These are phyloP conservation scores for Axea sp. DNA, from an alignment of 2,888 invertebrate species.

Conservation along the genomic window DNA sequence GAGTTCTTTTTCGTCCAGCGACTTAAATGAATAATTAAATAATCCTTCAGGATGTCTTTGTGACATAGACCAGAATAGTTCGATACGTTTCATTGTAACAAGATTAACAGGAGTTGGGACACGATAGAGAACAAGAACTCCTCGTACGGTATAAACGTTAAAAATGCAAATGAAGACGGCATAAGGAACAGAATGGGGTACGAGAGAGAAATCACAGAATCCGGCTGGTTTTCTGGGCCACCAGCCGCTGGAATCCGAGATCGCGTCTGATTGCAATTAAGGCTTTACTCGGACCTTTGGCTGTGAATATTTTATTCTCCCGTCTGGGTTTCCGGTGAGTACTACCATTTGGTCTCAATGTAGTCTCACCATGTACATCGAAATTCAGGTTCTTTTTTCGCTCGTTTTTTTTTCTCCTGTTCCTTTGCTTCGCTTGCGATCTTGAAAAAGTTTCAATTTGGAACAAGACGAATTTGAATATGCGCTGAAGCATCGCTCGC, in stretches of 20 bases:
- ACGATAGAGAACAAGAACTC: conserved; percentile 65
- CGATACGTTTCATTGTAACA: conserved; percentile 79
- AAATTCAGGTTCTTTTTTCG: conserved; percentile 8
- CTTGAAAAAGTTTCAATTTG: conserved; percentile 73
- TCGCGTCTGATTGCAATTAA: conserved; percentile 80
- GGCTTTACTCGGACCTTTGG: conserved; percentile 74
- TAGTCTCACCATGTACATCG: conserved; percentile 58
- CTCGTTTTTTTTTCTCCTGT: conserved; percentile 9
- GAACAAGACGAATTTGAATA: conserved; percentile 78
- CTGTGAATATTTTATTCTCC: conserved; percentile 78
- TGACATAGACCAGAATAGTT: conserved; percentile 75
- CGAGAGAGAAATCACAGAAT: conserved; percentile 39
- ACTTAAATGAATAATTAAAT: conserved; percentile 78
- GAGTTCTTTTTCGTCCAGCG: no score
- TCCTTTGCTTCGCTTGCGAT: conserved; percentile 31
- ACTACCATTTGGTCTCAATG: conserved; percentile 38
- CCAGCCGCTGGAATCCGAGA: conserved; percentile 79
- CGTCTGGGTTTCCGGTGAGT: conserved; percentile 40
- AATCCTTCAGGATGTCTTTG: conserved; percentile 74
- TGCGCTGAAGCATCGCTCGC: conserved; percentile 65
- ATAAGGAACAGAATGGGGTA: conserved; percentile 29
- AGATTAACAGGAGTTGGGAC: conserved; percentile 78
- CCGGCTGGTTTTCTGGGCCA: conserved; percentile 72
- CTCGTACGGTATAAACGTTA: conserved; percentile 60
- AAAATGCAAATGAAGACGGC: conserved; percentile 60